Base-by-base conservation (phyloP, 1,140 invertebrate species). In the Brachionus asplanchnoidis region DNA sequence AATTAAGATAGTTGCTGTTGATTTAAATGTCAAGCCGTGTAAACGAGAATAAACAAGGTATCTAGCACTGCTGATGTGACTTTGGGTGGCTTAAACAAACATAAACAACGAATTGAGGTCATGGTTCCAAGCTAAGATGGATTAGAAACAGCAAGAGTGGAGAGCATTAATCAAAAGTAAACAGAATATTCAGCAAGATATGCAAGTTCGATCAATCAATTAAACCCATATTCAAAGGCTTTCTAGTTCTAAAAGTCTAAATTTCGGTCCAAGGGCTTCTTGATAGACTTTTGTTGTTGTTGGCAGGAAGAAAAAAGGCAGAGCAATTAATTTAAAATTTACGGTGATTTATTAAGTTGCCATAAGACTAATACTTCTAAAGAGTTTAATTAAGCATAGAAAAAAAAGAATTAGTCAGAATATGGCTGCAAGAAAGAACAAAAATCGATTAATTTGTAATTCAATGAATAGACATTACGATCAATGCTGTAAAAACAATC, bases 401-500 rank as follows among this genome's bases (percentile, higher is more conserved):
- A 40, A 68, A 68, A 68, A 68, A 32, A 68, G 53, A 60, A 60
- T 60, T 60, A 60, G 53, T 60, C 53, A 60, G 53, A 60, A 60
- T 26, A 20, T 60, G 53, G n/a, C 53, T 60, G 2, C n/a, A 20
- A 60, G 53, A 60, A 60, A 68, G n/a, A 32, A 14, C 40, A 40
- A 42, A 73, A 73, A 73, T 73, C 68, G 68, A 73, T 73, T 73
- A 73, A 73, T 73, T 73, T 73, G 68, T 73, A 73, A 73, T 73
- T 73, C 68, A 73, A 73, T 40, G 17, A 68, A 36, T 68, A 68
- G 66, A 68, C 32, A 73, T 73, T 73, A 73, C 68, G 68, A 73
- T 73, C 68, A 73, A 73, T 73, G 68, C 68, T 73, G 68, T 73
- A 73, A 73, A 73, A 73, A 73, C 68, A 73, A 73, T 73, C 8